Evolutionary conservation across 2,888 invertebrate genomes (phyloP).

Genomic region (Synergus gifuensis): DNA sequence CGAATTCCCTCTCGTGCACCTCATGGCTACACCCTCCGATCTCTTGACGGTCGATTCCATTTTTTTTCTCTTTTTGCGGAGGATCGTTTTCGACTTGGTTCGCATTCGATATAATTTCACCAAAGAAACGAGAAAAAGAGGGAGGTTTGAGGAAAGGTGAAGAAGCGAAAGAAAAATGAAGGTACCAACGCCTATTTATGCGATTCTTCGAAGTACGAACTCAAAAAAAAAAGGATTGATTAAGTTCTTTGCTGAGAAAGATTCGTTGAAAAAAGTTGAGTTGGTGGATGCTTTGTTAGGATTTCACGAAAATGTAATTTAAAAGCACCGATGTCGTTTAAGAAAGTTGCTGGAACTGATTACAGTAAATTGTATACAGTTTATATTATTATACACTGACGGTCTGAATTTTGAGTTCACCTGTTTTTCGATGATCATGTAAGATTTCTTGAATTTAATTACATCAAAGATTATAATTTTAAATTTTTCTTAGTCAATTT

Average conservation of each 20-base stretch:
- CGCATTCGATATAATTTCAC: conserved; percentile 40
- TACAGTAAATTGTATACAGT: too few species aligned
- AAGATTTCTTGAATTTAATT: too few species aligned
- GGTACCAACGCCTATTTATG: conserved; percentile 47
- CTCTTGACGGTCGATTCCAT: conserved; percentile 50
- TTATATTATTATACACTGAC: too few species aligned
- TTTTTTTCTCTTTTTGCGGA: conserved; percentile 49
- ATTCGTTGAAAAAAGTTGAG: not conserved
- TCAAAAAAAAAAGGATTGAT: not conserved
- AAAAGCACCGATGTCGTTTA: too few species aligned
- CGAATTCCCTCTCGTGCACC: conserved; percentile 57
- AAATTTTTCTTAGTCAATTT: too few species aligned
- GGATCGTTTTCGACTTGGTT: conserved; percentile 48
- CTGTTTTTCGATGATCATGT: not conserved
- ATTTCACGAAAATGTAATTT: not conserved
- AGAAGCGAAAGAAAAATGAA: conserved; percentile 22
- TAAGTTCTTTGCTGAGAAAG: not conserved
- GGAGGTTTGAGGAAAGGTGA: conserved; percentile 40
- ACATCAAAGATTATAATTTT: too few species aligned
- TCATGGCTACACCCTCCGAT: conserved; percentile 57
- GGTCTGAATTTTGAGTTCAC: not conserved
- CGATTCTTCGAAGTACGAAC: not conserved
- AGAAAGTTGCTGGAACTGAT: too few species aligned
- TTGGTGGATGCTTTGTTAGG: not conserved
- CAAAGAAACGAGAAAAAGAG: conserved; percentile 50